Conservation (phyloP, 2,888 invertebrate species). For the Eupelmus urozonus region DNA sequence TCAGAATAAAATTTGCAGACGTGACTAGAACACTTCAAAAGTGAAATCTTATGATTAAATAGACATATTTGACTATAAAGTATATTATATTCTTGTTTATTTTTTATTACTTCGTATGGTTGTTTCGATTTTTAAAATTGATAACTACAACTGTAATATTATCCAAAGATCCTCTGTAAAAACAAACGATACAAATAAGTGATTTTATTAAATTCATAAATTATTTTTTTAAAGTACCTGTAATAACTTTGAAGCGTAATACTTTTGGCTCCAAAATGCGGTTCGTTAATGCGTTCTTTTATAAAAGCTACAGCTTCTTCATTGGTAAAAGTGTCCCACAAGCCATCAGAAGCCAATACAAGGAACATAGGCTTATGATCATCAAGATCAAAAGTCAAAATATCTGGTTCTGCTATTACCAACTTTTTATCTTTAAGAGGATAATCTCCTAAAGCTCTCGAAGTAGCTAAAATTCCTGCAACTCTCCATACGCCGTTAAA, state of each 20-base stretch:
- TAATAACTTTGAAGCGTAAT: slow-evolving; percentile 89
- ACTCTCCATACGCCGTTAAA: slow-evolving; percentile 98
- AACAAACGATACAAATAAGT: slow-evolving; percentile 21
- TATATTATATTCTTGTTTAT: too few species aligned
- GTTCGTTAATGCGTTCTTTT: slow-evolving; percentile 90
- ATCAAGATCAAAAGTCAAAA: slow-evolving; percentile 91
- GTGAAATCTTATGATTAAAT: slow-evolving; percentile 24
- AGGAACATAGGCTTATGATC: slow-evolving; percentile 93
- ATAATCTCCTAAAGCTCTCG: slow-evolving; percentile 96
- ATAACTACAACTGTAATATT: slow-evolving; percentile 97
- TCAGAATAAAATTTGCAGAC: neutral
- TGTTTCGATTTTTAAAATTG: slow-evolving; percentile 82
- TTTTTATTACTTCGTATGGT: slow-evolving; percentile 58
- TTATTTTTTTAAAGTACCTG: neutral
- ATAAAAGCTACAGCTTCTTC: slow-evolving; percentile 95
- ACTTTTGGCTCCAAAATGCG: slow-evolving; percentile 94
- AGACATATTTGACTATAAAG: too few species aligned
- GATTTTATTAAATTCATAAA: slow-evolving; percentile 5
- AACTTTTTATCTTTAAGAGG: slow-evolving; percentile 95
- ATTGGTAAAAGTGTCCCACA: slow-evolving; percentile 97
- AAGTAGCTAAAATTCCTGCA: slow-evolving; percentile 95
- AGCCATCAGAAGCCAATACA: slow-evolving; percentile 95
- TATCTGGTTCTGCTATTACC: slow-evolving; percentile 97
- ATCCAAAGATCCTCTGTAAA: slow-evolving; percentile 90
- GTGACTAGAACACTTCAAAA: slow-evolving; percentile 46